Base-by-base conservation (phyloP, 2,888 invertebrate species). In the Pantelozetes paolii region DNA sequence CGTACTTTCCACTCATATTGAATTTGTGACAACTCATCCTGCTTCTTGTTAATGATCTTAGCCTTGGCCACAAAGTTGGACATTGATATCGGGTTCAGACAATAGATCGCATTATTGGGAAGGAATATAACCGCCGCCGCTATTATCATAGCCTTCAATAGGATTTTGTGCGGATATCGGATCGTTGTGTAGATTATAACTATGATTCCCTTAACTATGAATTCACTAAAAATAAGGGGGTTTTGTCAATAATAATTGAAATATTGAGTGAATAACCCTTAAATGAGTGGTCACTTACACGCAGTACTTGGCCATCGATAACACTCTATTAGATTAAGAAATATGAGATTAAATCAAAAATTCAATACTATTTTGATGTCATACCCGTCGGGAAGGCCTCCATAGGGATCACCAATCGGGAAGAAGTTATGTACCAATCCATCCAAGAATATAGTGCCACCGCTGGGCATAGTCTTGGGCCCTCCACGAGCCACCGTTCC, bases 81-180 rank as follows among this genome's bases (percentile, higher is more conserved):
- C 13, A 67, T 42, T 23, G 2, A 23, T 5, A 67, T 11, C 11
- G 67, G 67, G 42, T 42, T 67, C 67, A 42, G 13, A 42, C 67
- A 67, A 15, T 23, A 67, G 9, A 67, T 3, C 3, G 11, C 9
- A n/a, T 67, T 67, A 1, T 40, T 67, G 11, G 67, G 11, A 9
- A 26, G 3, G 15, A 36, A 40, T 11, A 42, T 42, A n/a, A 67
- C 15, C 23, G 67, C 67, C 2, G 20, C 67, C 13, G 42, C 9
- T 8, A 42, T 42, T 20, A 67, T 23, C 67, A 67, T 67, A 2
- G 40, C 5, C 30, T 42, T 67, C 23, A 67, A 23, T 20, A 67
- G 23, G 6, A 67, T 8, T 67, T 67, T 67, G 20, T 67, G 67
- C 20, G 67, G 67, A 36, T 20, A 67, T 40, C 67, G 20, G 1